These are phyloP conservation scores for Hippocampus kuda DNA, from an alignment of 2,797 vertebrate genomes.

Conservation along the genomic window DNA sequence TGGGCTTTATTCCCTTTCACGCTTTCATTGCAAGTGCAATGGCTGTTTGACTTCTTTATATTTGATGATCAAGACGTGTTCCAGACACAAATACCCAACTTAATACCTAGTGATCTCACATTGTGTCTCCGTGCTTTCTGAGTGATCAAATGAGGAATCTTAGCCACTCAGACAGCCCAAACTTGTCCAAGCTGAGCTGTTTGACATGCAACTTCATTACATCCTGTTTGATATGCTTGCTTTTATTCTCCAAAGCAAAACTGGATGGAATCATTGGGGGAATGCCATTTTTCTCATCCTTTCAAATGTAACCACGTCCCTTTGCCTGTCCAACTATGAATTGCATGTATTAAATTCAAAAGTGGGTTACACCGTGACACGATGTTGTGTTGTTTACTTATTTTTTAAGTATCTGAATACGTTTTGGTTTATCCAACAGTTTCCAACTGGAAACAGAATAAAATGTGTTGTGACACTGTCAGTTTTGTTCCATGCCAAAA, in stretches of 20 bases:
- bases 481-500: no score
- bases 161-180: conserved; percentile 34
- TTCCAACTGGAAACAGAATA: not conserved
- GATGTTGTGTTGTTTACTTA: not conserved
- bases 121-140: conserved; percentile 24
- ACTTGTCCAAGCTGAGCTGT: conserved; percentile 30
- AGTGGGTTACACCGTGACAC: not conserved
- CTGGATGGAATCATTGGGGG: conserved; percentile 35
- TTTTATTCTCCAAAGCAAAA: conserved; percentile 36
- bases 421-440: not conserved
- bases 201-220: conserved; percentile 42
- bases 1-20: conserved; percentile 20
- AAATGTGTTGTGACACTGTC: not conserved
- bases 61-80: conserved; percentile 37
- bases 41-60: conserved; percentile 37
- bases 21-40: conserved; percentile 32
- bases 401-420: not conserved
- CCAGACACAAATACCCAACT: conserved; percentile 43
- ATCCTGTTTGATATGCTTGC: conserved; percentile 41
- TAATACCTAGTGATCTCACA: conserved; percentile 38
- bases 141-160: conserved; percentile 30
- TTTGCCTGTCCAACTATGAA: not conserved
- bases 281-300: conserved; percentile 28
- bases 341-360: not conserved
- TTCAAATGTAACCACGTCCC: conserved; percentile 26